Percentiles rank a stretch among this genome's conserved stretches.
phyloP scores from a whole-genome alignment of 2,113 vertebrate species.

The Puffinus mauretanicus region DNA sequence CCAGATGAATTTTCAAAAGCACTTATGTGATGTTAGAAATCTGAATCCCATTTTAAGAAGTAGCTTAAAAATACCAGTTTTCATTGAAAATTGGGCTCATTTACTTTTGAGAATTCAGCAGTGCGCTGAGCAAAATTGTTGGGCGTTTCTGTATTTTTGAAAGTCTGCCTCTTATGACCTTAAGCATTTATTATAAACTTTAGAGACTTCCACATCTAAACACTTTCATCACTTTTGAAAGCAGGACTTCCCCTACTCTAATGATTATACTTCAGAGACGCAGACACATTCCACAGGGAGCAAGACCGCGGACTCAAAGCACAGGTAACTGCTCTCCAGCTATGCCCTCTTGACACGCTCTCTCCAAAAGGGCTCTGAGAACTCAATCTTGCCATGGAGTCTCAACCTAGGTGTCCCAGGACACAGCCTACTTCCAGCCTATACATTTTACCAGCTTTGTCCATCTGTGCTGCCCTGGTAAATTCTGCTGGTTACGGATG shows the following conservation, averaged over 20 bases:
- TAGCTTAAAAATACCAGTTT: background rate
- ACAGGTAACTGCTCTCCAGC: background rate
- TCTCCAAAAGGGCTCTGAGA: background rate
- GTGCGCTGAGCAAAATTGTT: accelerated
- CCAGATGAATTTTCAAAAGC: background rate
- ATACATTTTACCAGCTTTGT: background rate
- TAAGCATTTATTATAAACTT: background rate
- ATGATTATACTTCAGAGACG: background rate
- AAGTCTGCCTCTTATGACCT: background rate
- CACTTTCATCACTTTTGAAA: background rate
- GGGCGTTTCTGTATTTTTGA: background rate
- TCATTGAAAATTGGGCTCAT: background rate
- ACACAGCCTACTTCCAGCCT: background rate
- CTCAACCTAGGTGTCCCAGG: background rate
- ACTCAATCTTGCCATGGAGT: background rate
- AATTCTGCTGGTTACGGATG: background rate
- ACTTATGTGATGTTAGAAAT: background rate
- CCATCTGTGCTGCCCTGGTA: background rate
- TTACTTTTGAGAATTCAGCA: background rate
- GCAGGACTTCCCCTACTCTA: background rate
- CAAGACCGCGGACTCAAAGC: accelerated
- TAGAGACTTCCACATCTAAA: background rate
- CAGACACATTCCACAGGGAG: background rate
- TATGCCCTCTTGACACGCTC: accelerated
- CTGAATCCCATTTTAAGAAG: background rate